phyloP scores from a whole-genome alignment of 1,140 invertebrate genomes.

The Leptonema lineaticorne region DNA sequence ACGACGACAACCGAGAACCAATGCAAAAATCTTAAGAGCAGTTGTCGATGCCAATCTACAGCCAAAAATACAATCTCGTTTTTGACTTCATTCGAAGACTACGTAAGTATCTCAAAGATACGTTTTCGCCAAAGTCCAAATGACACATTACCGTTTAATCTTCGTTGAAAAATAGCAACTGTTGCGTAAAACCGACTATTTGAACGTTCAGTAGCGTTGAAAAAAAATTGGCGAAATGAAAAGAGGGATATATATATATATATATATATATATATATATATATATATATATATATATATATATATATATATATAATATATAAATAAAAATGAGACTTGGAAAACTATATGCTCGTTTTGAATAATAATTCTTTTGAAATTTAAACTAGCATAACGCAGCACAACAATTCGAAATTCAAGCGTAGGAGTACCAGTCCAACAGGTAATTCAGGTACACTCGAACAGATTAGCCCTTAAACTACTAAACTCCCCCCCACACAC shows the following conservation, averaged over 20 bases:
- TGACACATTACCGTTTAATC: constrained; percentile 6
- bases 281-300: too few species aligned
- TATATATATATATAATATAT: too few species aligned
- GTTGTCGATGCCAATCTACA: constrained; percentile 3
- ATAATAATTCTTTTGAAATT: background rate
- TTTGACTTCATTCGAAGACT: background rate
- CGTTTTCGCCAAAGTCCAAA: background rate
- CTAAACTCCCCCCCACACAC: too few species aligned
- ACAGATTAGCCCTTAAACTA: constrained; percentile 1
- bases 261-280: too few species aligned
- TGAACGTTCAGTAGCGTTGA: too few species aligned
- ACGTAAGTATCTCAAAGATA: too few species aligned
- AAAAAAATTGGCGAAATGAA: too few species aligned
- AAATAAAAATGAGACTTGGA: too few species aligned
- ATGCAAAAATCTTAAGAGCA: background rate
- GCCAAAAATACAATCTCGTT: background rate
- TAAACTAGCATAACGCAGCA: background rate
- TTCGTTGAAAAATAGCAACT: background rate
- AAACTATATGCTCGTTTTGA: too few species aligned
- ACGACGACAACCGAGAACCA: background rate
- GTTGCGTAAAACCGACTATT: background rate
- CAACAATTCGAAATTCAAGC: background rate
- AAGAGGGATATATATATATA: too few species aligned
- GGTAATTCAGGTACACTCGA: constrained; percentile 3
- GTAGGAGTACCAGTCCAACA: constrained; percentile 9